Evolutionary conservation across 2,113 vertebrate species (phyloP).

Genomic region (Crypturellus undulatus): DNA sequence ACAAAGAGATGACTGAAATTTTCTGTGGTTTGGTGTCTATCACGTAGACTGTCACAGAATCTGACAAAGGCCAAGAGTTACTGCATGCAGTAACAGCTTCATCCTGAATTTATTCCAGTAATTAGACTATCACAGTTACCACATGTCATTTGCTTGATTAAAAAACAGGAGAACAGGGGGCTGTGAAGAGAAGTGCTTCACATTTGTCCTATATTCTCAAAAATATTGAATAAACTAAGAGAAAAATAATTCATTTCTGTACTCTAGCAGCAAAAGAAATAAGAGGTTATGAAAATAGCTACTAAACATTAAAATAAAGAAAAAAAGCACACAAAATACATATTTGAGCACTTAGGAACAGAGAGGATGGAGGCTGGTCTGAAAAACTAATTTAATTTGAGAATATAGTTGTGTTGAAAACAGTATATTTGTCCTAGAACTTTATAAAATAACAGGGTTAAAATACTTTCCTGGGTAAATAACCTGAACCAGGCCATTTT

Average conservation of each 20-base stretch:
- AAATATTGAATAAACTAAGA: not conserved
- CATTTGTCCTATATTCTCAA: not conserved
- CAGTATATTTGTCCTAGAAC: not conserved
- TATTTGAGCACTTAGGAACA: not conserved
- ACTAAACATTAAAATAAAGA: not conserved
- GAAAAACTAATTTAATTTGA: not conserved
- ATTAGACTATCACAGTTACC: conserved; percentile 41
- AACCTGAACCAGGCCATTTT: not conserved
- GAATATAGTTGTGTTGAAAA: not conserved
- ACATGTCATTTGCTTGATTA: conserved; percentile 26
- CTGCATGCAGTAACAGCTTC: conserved; percentile 13
- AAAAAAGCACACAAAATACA: not conserved
- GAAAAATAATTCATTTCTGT: not conserved
- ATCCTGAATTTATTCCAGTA: conserved; percentile 37
- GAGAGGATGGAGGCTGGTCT: not conserved
- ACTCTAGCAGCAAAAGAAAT: not conserved
- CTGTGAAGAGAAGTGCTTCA: not conserved
- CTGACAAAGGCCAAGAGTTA: conserved; percentile 2
- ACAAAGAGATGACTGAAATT: not conserved
- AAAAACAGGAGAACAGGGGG: conserved; percentile 3
- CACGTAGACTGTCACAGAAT: not conserved
- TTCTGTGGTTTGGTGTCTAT: not conserved
- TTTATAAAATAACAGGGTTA: not conserved
- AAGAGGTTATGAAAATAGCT: not conserved
- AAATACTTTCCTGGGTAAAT: not conserved